phyloP scores from a whole-genome alignment of 2,888 invertebrate genomes.

The Schrankia costaestrigalis region DNA sequence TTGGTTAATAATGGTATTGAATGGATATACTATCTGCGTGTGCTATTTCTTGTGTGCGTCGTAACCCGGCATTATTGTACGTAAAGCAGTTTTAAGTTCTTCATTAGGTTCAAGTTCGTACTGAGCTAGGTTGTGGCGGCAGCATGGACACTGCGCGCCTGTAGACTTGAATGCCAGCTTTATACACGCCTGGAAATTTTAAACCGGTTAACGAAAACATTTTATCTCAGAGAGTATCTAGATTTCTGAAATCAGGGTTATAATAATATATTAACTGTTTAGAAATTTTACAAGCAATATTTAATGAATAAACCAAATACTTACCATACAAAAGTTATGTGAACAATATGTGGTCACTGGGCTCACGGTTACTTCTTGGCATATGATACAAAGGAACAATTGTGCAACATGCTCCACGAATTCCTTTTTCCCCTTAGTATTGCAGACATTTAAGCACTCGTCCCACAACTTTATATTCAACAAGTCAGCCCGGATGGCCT shows the following conservation, averaged over 20 bases:
- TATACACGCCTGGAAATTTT: slow-evolving; percentile 79
- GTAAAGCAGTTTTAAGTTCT: slow-evolving; percentile 77
- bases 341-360: slow-evolving; percentile 87
- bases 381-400: slow-evolving; percentile 88
- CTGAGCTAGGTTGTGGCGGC: slow-evolving; percentile 82
- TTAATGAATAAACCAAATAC: slow-evolving; percentile 21
- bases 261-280: neutral
- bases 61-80: slow-evolving; percentile 85
- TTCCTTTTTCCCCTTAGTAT: slow-evolving; percentile 74
- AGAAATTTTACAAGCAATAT: too few relatives aligned
- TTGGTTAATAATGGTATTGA: too few relatives aligned
- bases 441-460: slow-evolving; percentile 76
- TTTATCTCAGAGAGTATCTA: neutral
- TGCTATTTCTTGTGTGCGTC: slow-evolving; percentile 69
- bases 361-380: slow-evolving; percentile 85
- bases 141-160: slow-evolving; percentile 85
- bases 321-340: slow-evolving; percentile 88
- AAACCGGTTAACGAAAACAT: neutral
- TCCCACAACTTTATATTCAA: slow-evolving; percentile 85
- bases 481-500: slow-evolving; percentile 74
- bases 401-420: slow-evolving; percentile 84
- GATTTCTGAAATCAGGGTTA: neutral
- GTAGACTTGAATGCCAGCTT: slow-evolving; percentile 83
- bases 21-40: too few relatives aligned
- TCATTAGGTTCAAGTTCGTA: slow-evolving; percentile 80